These are phyloP conservation scores for Drosophila kikkawai DNA, from an alignment of 1,140 invertebrate species.

Conservation along the genomic window DNA sequence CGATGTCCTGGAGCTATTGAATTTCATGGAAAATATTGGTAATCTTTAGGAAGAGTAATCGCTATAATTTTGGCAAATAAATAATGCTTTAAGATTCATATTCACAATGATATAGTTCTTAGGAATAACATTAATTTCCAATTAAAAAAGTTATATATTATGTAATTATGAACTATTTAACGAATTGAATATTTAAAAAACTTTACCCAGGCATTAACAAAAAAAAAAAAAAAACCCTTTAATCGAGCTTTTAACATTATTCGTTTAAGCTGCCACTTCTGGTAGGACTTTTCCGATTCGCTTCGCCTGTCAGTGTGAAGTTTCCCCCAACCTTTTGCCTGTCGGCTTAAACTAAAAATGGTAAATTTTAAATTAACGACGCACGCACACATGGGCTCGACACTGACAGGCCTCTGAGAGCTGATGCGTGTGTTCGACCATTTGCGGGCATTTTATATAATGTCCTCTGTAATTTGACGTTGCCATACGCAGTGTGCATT, in stretches of 20 bases:
- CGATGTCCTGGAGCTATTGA: too few species aligned
- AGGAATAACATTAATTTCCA: too few species aligned
- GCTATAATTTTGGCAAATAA: background rate
- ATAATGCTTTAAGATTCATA: background rate
- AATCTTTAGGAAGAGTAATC: too few species aligned
- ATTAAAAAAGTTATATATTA: background rate
- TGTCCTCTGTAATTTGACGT: slow-evolving; percentile 75
- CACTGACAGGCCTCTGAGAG: slow-evolving; percentile 31
- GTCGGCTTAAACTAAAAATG: slow-evolving; percentile 70
- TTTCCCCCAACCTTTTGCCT: slow-evolving; percentile 31
- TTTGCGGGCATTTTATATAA: slow-evolving; percentile 70
- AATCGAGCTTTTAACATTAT: background rate
- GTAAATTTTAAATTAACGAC: slow-evolving; percentile 73
- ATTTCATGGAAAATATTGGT: background rate
- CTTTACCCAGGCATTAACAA: background rate
- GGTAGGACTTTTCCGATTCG: slow-evolving; percentile 39
- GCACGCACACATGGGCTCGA: slow-evolving; percentile 28
- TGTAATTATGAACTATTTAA: background rate
- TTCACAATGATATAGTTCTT: background rate
- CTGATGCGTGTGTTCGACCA: slow-evolving; percentile 32
- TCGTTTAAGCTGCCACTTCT: background rate
- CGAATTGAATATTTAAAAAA: background rate
- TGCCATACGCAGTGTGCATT: slow-evolving; percentile 67
- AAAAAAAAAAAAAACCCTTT: background rate
- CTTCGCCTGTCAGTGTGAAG: slow-evolving; percentile 18